phyloP scores from a whole-genome alignment of 2,888 invertebrate genomes.

The Cephus nigrinus region DNA sequence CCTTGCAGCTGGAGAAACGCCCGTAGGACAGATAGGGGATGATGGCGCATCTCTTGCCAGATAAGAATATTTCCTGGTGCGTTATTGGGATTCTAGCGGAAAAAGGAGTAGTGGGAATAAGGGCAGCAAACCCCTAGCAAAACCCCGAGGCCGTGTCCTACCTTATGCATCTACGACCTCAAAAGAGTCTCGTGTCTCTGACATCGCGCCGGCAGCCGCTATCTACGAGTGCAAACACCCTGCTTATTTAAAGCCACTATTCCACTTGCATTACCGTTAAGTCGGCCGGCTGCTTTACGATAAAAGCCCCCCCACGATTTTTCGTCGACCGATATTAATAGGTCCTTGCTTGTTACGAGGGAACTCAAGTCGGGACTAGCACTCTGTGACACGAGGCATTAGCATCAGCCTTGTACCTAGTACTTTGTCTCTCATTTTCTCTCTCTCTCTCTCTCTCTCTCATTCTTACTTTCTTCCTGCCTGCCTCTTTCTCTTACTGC shows the following conservation, averaged over 20 bases:
- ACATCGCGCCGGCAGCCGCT: slow-evolving; percentile 13
- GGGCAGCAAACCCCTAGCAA: background rate
- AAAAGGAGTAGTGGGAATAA: background rate
- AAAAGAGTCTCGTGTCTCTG: slow-evolving; percentile 38
- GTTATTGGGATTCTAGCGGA: background rate
- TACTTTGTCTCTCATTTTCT: background rate
- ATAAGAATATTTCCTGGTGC: background rate
- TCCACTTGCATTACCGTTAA: slow-evolving; percentile 43
- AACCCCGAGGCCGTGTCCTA: background rate
- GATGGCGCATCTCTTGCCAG: background rate
- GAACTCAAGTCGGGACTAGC: background rate
- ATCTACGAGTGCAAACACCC: slow-evolving; percentile 51
- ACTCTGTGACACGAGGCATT: background rate
- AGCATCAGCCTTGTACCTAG: background rate
- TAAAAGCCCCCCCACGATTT: slow-evolving; percentile 41
- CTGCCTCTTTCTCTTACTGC: background rate
- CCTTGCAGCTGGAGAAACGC: background rate
- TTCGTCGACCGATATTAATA: slow-evolving; percentile 3
- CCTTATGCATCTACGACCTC: slow-evolving; percentile 32
- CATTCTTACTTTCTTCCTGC: background rate
- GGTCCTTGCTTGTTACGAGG: background rate
- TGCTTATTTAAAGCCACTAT: slow-evolving; percentile 53
- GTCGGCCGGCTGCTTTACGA: slow-evolving; percentile 45
- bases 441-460: too few relatives aligned
- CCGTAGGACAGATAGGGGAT: background rate